Evolutionary conservation across 2,797 vertebrate species (phyloP), one percentile per base, ranked within the genome.

Genomic region (Podarcis siculus): DNA sequence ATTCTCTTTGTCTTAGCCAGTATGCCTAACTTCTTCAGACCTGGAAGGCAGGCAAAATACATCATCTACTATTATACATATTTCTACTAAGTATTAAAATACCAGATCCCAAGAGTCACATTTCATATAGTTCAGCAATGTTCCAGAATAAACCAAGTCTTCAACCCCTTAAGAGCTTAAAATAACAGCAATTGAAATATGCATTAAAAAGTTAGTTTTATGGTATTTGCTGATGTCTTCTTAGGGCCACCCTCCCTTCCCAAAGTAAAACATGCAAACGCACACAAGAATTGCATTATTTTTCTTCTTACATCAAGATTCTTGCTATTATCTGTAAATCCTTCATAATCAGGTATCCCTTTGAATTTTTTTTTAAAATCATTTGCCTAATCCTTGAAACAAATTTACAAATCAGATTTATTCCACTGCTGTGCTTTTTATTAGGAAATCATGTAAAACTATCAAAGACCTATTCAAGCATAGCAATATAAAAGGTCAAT

Each of bases 51-150:
- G 93, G 96, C 96, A 94, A 97, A 97, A 97, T 96, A 97, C 95
- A 97, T 97, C 96, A 96, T 97, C 96, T 95, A 94, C 95, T 95
- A 95, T 97, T 97, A 96, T 88, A 96, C 95, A 96, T 95, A 96
- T 93, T 96, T 97, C 96, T 94, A 96, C 92, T 95, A 96, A 95
- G 96, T 96, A 97, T 97, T 97, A 97, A 95, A 97, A 97, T 96
- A 95, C 95, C 94, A 95, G 87, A 89, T 89, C 93, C 94, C 96
- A 94, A 89, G 96, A 97, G 96, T 97, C 96, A 95, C 95, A 96
- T 96, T 97, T 97, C 96, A 95, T 96, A 96, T 91, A 96, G 95
- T 91, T 94, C 93, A 96, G 92, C 92, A 93, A 92, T 30, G 92
- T 95, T 97, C 97, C 97, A 97, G 97, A 97, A 96, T 95, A 97